A percentile compares a stretch with the other conserved stretches of the same genome.
phyloP scores from a whole-genome alignment of 2,113 vertebrate genomes.

The Phasianus colchicus region DNA sequence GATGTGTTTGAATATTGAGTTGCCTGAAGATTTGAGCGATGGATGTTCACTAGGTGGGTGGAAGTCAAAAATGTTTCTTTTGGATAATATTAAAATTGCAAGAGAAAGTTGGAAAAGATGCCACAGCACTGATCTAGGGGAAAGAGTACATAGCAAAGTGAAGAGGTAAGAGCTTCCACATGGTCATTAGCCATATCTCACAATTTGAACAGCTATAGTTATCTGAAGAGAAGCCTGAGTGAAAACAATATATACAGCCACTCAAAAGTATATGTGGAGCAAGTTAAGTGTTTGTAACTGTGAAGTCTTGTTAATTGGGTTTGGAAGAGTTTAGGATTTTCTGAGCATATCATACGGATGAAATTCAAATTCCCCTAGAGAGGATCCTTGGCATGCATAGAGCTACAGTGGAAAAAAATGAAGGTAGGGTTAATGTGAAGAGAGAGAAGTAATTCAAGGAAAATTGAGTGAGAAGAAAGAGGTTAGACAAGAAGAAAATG shows the following conservation, averaged over 20 bases:
- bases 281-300: background rate
- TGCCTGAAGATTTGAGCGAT: background rate
- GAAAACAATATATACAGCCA: background rate
- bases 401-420: background rate
- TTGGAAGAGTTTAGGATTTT: background rate
- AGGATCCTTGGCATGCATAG: background rate
- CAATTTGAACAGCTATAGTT: background rate
- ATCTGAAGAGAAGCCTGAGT: background rate
- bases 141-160: background rate
- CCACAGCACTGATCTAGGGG: background rate
- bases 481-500: slow-evolving; percentile 30
- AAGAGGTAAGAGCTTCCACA: background rate
- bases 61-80: background rate
- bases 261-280: background rate
- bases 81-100: background rate
- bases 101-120: background rate
- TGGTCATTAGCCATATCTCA: background rate
- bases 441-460: slow-evolving; percentile 47
- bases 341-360: background rate
- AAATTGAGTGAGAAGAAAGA: slow-evolving; percentile 58
- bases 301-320: background rate
- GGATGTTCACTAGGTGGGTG: background rate
- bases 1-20: background rate
- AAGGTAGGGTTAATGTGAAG: slow-evolving; percentile 42
- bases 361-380: background rate